Percentiles rank a stretch among this genome's conserved stretches.
phyloP scores from a whole-genome alignment of 2,797 vertebrate genomes.

The Chromis chromis region DNA sequence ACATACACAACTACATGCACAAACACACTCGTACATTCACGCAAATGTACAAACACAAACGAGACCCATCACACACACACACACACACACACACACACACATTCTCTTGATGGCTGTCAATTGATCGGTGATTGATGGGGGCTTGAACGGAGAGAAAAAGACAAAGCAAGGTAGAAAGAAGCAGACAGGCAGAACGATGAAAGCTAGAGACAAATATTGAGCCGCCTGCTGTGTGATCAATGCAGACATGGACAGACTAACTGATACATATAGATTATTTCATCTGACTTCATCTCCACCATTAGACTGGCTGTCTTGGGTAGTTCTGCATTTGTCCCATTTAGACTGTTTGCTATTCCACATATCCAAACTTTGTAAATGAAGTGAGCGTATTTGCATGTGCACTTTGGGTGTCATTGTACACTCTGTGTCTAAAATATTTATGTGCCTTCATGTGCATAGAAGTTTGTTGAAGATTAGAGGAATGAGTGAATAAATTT shows the following conservation, averaged over 20 bases:
- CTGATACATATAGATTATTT: constrained; percentile 68
- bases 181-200: constrained; percentile 49
- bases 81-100: no score
- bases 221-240: constrained; percentile 61
- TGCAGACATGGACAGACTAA: constrained; percentile 63
- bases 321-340: constrained; percentile 29
- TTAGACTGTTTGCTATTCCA: constrained; percentile 54
- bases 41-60: neutral
- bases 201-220: constrained; percentile 54
- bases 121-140: constrained; percentile 55
- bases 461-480: neutral
- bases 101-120: constrained; percentile 38
- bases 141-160: constrained; percentile 34
- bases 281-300: constrained; percentile 67
- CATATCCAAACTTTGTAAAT: constrained; percentile 26
- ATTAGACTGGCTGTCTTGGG: constrained; percentile 51
- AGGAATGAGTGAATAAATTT: constrained; percentile 29
- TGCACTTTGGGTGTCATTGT: constrained; percentile 21
- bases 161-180: constrained; percentile 38
- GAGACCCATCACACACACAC: no score
- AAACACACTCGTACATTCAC: neutral
- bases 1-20: neutral
- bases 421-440: constrained; percentile 35
- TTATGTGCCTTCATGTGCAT: constrained; percentile 22
- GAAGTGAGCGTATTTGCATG: constrained; percentile 21